Evolutionary conservation across 1,140 invertebrate genomes (phyloP).

Genomic region (Helicoverpa zea): DNA sequence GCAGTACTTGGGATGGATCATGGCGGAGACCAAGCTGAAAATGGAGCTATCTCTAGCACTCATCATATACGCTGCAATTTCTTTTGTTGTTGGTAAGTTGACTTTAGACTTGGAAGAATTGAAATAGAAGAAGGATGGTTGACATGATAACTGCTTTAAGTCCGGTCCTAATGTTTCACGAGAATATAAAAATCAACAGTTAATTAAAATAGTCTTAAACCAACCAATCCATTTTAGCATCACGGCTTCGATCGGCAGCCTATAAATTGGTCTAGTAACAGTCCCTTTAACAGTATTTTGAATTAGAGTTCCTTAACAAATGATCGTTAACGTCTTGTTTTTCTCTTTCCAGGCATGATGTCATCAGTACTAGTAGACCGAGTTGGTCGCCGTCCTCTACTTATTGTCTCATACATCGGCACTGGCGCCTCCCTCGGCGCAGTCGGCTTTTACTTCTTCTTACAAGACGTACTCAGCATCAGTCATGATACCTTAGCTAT

Average conservation of each 20-base stretch:
- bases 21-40: constrained; percentile 76
- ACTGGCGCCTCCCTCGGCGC: constrained; percentile 80
- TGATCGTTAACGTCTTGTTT: neutral
- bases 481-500: constrained; percentile 59
- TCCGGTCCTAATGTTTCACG: no score
- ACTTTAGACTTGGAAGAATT: no score
- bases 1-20: constrained; percentile 88
- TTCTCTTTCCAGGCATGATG: constrained; percentile 81
- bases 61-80: constrained; percentile 88
- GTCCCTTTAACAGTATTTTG: no score
- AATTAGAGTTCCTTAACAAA: no score
- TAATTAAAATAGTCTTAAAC: no score
- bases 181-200: no score
- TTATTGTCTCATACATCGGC: constrained; percentile 87
- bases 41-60: constrained; percentile 80
- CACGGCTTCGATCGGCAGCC: no score
- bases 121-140: no score
- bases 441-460: constrained; percentile 84
- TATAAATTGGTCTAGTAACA: no score
- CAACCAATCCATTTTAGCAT: no score
- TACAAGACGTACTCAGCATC: constrained; percentile 67
- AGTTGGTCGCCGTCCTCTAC: constrained; percentile 89
- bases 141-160: no score
- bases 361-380: constrained; percentile 90
- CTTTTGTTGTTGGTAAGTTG: constrained; percentile 86